phyloP scores from a whole-genome alignment of 2,797 vertebrate genomes.

The Pygocentrus nattereri region DNA sequence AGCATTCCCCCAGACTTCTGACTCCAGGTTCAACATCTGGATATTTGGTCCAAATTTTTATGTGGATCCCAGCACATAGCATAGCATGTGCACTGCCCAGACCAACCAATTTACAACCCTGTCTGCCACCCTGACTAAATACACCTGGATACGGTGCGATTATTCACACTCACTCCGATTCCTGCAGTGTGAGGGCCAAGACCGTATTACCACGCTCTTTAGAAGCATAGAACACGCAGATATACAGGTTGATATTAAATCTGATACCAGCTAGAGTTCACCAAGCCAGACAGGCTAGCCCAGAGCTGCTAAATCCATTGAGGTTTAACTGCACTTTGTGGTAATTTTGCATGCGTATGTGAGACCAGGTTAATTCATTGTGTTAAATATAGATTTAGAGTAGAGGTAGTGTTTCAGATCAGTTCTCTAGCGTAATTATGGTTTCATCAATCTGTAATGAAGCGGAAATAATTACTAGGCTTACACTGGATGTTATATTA shows the following conservation, averaged over 20 bases:
- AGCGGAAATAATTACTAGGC: not conserved
- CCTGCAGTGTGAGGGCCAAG: slow-evolving; percentile 44
- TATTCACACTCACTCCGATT: slow-evolving; percentile 70
- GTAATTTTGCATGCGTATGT: slow-evolving; percentile 34
- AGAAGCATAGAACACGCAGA: slow-evolving; percentile 60
- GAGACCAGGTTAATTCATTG: slow-evolving; percentile 24
- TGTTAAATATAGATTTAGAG: slow-evolving; percentile 35
- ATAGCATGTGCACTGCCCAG: slow-evolving; percentile 40
- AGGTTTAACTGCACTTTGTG: slow-evolving; percentile 42
- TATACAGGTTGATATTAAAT: slow-evolving; percentile 70
- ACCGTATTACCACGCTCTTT: slow-evolving; percentile 45
- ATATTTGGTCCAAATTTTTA: slow-evolving; percentile 30
- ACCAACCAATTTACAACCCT: slow-evolving; percentile 68
- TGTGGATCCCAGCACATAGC: slow-evolving; percentile 31
- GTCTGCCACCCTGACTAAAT: slow-evolving; percentile 68
- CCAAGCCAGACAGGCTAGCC: slow-evolving; percentile 57
- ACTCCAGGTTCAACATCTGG: slow-evolving; percentile 47
- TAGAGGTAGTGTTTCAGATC: slow-evolving; percentile 34
- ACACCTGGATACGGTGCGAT: slow-evolving; percentile 74
- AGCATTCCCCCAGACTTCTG: slow-evolving; percentile 16
- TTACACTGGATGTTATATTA: not conserved
- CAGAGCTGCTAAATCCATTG: slow-evolving; percentile 64
- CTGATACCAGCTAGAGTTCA: slow-evolving; percentile 65
- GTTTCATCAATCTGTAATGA: slow-evolving; percentile 8
- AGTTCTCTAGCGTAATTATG: not conserved